Percentiles rank a stretch among this genome's conserved stretches.
Evolutionary conservation across 2,797 vertebrate species (phyloP).

Genomic region (Carcharodon carcharias): DNA sequence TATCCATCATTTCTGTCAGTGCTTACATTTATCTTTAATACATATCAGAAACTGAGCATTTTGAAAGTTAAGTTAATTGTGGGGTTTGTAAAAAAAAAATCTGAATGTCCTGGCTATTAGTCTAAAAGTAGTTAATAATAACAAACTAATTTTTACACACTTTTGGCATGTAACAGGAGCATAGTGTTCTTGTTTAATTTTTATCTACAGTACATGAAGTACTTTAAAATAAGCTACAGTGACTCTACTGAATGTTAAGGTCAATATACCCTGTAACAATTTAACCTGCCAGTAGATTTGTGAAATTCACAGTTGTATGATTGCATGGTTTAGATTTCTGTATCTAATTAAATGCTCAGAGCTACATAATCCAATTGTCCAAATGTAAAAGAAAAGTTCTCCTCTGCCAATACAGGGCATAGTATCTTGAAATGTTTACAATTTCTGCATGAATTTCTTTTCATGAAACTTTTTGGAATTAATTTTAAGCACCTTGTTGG

Average conservation of each 20-base stretch:
- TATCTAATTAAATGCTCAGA: slow-evolving; percentile 6
- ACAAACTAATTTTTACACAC: slow-evolving; percentile 29
- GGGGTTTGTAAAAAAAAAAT: background rate
- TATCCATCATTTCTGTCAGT: background rate
- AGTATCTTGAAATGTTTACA: background rate
- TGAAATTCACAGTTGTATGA: slow-evolving; percentile 9
- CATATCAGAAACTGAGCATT: background rate
- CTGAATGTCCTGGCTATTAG: slow-evolving; percentile 1
- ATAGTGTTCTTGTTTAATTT: slow-evolving; percentile 22
- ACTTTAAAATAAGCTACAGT: slow-evolving; percentile 32
- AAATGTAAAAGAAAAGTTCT: background rate
- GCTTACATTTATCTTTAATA: background rate
- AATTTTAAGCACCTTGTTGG: background rate
- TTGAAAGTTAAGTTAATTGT: background rate
- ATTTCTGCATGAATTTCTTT: background rate
- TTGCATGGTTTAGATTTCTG: background rate
- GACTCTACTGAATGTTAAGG: slow-evolving; percentile 26
- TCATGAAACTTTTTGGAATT: background rate
- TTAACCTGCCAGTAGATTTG: slow-evolving; percentile 33
- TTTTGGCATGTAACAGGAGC: slow-evolving; percentile 16
- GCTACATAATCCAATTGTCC: background rate
- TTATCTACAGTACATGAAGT: slow-evolving; percentile 29
- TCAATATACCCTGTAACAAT: slow-evolving; percentile 34
- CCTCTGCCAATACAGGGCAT: background rate
- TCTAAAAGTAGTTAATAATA: background rate